Percentiles rank a stretch among this genome's conserved stretches.
phyloP scores from a whole-genome alignment of 2,113 vertebrate genomes.

The Paracanthobrama guichenoti region DNA sequence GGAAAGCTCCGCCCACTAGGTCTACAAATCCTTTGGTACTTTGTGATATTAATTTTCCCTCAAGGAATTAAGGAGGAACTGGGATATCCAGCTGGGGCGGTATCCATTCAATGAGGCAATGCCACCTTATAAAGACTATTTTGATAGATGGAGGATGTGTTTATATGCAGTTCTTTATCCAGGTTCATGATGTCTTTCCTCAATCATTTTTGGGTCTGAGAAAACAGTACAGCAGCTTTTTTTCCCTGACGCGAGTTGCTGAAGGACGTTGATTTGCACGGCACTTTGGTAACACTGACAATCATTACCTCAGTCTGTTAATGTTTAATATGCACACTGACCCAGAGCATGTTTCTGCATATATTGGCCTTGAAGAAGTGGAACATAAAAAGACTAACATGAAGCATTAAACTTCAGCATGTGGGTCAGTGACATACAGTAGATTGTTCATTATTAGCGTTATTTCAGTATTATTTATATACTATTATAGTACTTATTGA shows the following conservation, averaged over 20 bases:
- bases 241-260: not conserved
- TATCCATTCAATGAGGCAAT: not conserved
- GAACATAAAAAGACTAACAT: not conserved
- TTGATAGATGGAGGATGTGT: not conserved
- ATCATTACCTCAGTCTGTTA: conserved; percentile 21
- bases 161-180: too few relatives aligned
- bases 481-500: not conserved
- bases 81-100: not conserved
- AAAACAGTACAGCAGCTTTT: not conserved
- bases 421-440: not conserved
- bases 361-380: not conserved
- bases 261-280: not conserved
- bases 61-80: conserved; percentile 52
- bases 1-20: conserved; percentile 66
- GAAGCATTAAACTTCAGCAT: not conserved
- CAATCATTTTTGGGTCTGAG: too few relatives aligned
- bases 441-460: not conserved
- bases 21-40: conserved; percentile 62
- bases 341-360: not conserved
- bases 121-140: conserved; percentile 23
- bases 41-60: conserved; percentile 51
- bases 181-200: too few relatives aligned
- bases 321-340: not conserved
- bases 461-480: not conserved
- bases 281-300: not conserved